Base-by-base conservation (phyloP, 2,113 vertebrate genomes). In the Xenotilapia leptura region DNA sequence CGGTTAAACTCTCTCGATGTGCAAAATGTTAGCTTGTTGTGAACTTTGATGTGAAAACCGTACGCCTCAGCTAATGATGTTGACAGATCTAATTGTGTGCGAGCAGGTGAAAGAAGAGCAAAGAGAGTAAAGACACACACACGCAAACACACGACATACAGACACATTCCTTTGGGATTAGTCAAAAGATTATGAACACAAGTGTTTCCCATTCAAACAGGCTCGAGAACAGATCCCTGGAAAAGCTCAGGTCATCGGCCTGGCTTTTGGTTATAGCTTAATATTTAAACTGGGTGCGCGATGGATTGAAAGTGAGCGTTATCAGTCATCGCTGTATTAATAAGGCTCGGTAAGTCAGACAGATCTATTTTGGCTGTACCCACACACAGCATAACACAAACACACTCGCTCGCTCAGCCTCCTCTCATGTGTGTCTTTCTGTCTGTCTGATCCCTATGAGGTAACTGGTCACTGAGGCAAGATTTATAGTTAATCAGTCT, bases 251-350 rank as follows among this genome's bases (percentile, higher is more conserved):
- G 92, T 93, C 90, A 91, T 33, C 9, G 9, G 86, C 88, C 79
- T 77, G 84, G 91, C 86, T 90, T 83, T 92, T 84, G 83, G 79
- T 95, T 89, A 88, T 96, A 95, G 95, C 96, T 97, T 98, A 98
- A 98, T 98, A 96, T 98, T 98, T 98, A 98, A 98, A 93, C 97
- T 96, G 96, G 95, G 96, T 95, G 96, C 96, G 94, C 96, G 95
- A 97, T 95, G 97, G 94, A 94, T 94, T 92, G 89, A 93, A 94
- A 95, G 86, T 80, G 96, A 97, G 96, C 89, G 36, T 97, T 98
- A 98, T 99, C 98, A 97, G 96, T 95, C 97, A 97, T 90, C 96
- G 94, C 92, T 95, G 82, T 96, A 97, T 97, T 98, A 97, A 94
- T 97, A 97, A 93, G 93, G 96, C 96, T 94, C 93, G 96, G 96